Percentiles rank a stretch among this genome's conserved stretches.
Evolutionary conservation across 2,797 vertebrate genomes (phyloP).

Genomic region (Mycteria americana): DNA sequence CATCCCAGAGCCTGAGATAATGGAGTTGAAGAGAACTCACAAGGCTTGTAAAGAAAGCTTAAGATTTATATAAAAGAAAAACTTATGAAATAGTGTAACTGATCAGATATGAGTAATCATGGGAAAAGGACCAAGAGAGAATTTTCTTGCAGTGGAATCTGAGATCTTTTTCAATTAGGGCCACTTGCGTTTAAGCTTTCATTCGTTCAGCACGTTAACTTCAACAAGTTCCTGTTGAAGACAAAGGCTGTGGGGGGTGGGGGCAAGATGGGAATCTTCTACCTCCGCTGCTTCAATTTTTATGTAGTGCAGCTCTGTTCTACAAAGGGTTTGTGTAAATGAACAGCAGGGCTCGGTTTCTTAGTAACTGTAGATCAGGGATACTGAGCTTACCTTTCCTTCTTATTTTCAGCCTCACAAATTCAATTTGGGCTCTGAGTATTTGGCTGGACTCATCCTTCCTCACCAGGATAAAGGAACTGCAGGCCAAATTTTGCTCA

Average conservation of each 20-base stretch:
- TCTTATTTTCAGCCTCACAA: conserved; percentile 17
- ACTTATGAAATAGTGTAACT: neutral
- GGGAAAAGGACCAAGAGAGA: neutral
- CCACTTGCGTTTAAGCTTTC: neutral
- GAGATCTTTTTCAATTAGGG: neutral
- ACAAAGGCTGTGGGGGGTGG: neutral
- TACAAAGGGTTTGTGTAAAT: neutral
- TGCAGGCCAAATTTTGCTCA: conserved; percentile 28
- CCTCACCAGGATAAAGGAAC: conserved; percentile 18
- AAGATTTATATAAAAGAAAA: neutral
- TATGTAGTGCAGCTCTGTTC: neutral
- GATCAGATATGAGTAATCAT: neutral
- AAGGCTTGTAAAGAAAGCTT: neutral
- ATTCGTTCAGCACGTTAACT: neutral
- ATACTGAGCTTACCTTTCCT: neutral
- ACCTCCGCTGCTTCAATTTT: neutral
- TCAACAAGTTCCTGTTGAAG: neutral
- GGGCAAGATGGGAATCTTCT: neutral
- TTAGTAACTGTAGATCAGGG: neutral
- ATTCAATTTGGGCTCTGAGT: neutral
- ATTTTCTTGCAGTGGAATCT: neutral
- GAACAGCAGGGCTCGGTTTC: neutral
- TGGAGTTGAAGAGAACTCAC: neutral
- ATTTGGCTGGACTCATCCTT: conserved; percentile 8
- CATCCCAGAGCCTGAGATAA: neutral